Evolutionary conservation across 2,888 invertebrate genomes (phyloP), one percentile per base, ranked within the genome.

Genomic region (Megastigmus dorsalis): DNA sequence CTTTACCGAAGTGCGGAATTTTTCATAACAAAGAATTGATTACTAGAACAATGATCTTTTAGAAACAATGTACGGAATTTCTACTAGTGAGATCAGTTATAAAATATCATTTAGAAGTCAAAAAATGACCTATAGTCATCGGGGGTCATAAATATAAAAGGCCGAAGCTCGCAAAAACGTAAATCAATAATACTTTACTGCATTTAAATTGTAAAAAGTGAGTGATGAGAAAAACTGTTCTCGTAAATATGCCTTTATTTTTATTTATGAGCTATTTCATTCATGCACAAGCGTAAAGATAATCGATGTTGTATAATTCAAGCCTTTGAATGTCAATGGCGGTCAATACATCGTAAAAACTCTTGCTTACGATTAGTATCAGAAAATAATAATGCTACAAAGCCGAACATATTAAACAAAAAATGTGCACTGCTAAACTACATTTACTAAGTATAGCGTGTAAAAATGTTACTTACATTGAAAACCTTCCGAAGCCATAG

Each of bases 381-480:
- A n/a, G 18, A 50, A 26, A 15, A 18, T 36, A 48, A 6, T n/a
- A 55, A 28, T 28, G 23, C n/a, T 7, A 45, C 4, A 41, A 50
- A 50, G 23, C 9, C 10, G 15, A 9, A 50, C 3, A 7, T 9
- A 41, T n/a, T n/a, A 3, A 41, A 38, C 4, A 13, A 10, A 45
- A 38, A 52, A 3, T 0, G 41, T 54, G n/a, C n/a, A n/a, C n/a
- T n/a, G 63, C 50, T 26, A 52, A 52, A 15, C 50, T 38, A 48
- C 36, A 28, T 7, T 15, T 18, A 41, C n/a, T n/a, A 55, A 68
- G 57, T 48, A 57, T 30, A 50, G 38, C 10, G 45, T 28, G 41
- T 41, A 63, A 63, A 63, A 69, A 41, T 68, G 20, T 74, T 84
- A 84, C 84, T 84, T 84, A 84, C 84, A 84, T 77, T 80, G 79